Evolutionary conservation across 2,113 vertebrate genomes (phyloP), one percentile per base, ranked within the genome.

Genomic region (Aramus guarauna): DNA sequence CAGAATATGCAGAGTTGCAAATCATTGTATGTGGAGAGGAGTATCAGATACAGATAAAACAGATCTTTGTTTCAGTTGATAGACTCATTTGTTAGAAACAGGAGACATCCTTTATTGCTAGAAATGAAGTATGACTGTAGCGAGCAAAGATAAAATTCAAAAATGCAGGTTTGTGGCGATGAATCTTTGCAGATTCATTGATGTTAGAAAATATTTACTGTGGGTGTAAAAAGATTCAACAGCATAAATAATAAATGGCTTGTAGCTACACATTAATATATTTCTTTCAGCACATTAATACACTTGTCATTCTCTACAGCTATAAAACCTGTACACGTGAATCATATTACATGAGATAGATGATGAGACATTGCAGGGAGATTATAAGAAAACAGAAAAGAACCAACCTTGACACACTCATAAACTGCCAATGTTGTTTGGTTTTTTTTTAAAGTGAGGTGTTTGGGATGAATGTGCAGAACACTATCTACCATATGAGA

Each of bases 201-300:
- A 79, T 69, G 56, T 52, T 60, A 60, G 91, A 62, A 95, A 93
- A 90, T 95, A 96, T 97, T 96, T 97, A 96, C 77, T 68, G 72
- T 45, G 29, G 9, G 56, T 80, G 50, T 83, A 84, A 91, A 91
- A 91, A 91, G 74, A 94, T 84, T 66, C 83, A 94, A 34, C 15
- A 75, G 68, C 50, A 67, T 85, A 85, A 94, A 88, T 91, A 92
- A 97, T 84, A 89, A 85, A 73, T 62, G 21, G 69, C 73, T 92
- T 12, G 6, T 22, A 77, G 92, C 52, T 81, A 66, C 59, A 59
- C 29, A 81, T 79, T 76, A 82, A 77, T 94, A n/a, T 91, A 83
- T 94, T 92, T 92, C 66, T 93, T 95, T 63, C 43, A 68, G 73
- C 62, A 76, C 32, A 68, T 96, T 74, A 91, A 84, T 92, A 45